Conservation (phyloP, 1,140 invertebrate genomes). For the Drosophila sucinea region DNA sequence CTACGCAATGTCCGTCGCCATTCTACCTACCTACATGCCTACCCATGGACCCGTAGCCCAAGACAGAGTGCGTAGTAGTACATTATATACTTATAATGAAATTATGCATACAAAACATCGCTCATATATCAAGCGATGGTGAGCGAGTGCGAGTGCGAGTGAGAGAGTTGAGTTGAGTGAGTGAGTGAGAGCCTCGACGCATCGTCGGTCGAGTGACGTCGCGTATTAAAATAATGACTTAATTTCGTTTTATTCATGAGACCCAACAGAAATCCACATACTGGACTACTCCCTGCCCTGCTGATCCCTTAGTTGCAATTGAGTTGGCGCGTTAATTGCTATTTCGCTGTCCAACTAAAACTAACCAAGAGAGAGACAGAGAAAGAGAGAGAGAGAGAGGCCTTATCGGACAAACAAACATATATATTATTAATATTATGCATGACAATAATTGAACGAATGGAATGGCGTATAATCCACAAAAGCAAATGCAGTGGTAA, state of each 20-base stretch:
- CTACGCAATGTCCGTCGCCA: slow-evolving; percentile 25
- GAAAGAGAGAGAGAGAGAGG: slow-evolving; percentile 8
- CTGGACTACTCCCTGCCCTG: neutral
- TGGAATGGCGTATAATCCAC: slow-evolving; percentile 68
- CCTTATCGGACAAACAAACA: slow-evolving; percentile 54
- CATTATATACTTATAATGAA: slow-evolving; percentile 70
- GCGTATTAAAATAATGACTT: slow-evolving; percentile 82
- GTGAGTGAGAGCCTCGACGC: slow-evolving; percentile 24
- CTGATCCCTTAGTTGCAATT: slow-evolving; percentile 61
- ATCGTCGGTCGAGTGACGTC: slow-evolving; percentile 68
- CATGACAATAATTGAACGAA: slow-evolving; percentile 65
- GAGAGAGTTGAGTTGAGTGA: neutral
- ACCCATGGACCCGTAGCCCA: slow-evolving; percentile 8
- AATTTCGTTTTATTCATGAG: slow-evolving; percentile 70
- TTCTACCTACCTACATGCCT: neutral
- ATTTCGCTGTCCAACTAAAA: slow-evolving; percentile 43
- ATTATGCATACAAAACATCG: slow-evolving; percentile 80
- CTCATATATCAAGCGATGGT: slow-evolving; percentile 68
- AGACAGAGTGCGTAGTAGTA: slow-evolving; percentile 48
- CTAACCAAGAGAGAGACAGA: slow-evolving; percentile 35
- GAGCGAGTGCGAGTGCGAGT: slow-evolving; percentile 15
- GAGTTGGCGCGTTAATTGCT: slow-evolving; percentile 76
- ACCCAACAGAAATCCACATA: slow-evolving; percentile 34
- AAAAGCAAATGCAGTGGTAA: slow-evolving; percentile 53
- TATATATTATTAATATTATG: slow-evolving; percentile 70